A percentile compares a stretch with the other conserved stretches of the same genome.
These are phyloP conservation scores for Petaurus breviceps DNA, from an alignment of 2,113 vertebrate genomes.

Conservation along the genomic window DNA sequence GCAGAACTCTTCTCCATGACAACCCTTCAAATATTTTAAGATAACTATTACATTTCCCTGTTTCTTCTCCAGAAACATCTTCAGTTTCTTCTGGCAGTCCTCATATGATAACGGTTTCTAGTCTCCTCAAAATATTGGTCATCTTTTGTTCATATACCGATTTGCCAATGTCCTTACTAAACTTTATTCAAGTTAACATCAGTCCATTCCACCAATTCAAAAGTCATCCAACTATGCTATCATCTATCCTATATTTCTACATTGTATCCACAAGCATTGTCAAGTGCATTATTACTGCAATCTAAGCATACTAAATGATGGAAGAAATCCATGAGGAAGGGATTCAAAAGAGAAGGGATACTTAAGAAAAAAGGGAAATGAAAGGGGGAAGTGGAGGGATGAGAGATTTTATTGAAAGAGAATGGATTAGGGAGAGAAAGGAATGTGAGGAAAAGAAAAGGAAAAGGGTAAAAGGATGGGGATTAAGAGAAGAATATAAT, in stretches of 20 bases:
- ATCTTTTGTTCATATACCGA: background rate
- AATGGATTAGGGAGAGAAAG: background rate
- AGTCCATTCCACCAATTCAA: background rate
- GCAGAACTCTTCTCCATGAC: background rate
- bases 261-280: background rate
- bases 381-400: background rate
- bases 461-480: background rate
- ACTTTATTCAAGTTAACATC: background rate
- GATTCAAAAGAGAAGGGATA: slow-evolving; percentile 1
- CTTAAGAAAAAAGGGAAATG: background rate
- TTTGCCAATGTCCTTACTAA: background rate
- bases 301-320: background rate
- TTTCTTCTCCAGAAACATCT: background rate
- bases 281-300: background rate
- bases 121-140: background rate
- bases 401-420: background rate
- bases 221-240: background rate
- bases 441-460: background rate
- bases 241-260: background rate
- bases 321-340: background rate
- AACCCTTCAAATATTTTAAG: background rate
- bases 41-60: background rate
- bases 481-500: background rate
- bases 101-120: background rate
- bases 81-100: background rate